Evolutionary conservation across 2,888 invertebrate species (phyloP).

Genomic region (Alloscopus bannaensis): DNA sequence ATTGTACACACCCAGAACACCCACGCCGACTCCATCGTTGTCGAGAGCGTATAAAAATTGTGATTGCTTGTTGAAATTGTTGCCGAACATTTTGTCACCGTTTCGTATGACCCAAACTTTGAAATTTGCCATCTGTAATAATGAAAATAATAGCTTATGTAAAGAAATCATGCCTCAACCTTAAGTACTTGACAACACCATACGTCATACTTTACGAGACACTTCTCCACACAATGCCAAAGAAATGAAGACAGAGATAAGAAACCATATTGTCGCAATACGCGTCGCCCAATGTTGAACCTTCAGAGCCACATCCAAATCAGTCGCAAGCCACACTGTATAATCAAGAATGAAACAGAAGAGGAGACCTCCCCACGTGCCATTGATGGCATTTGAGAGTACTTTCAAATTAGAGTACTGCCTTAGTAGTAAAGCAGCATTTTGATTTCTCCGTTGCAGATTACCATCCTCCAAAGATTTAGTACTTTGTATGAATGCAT

Average conservation of each 20-base stretch:
- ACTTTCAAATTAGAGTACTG: conserved; percentile 2
- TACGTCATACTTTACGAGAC: conserved; percentile 23
- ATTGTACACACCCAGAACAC: conserved; percentile 24
- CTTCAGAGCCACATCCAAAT: conserved; percentile 24
- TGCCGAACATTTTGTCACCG: conserved; percentile 8
- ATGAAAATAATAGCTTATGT: neutral
- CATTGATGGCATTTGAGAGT: conserved; percentile 23
- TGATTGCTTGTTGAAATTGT: neutral
- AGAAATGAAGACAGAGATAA: conserved; percentile 11
- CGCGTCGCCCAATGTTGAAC: conserved; percentile 16
- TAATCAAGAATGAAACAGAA: conserved; percentile 31
- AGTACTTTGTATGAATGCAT: neutral
- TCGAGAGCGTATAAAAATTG: conserved; percentile 24
- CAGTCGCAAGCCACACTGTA: conserved; percentile 29
- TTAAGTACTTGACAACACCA: neutral
- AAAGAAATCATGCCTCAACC: neutral
- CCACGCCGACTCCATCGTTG: conserved; percentile 19
- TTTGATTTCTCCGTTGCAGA: too few relatives aligned
- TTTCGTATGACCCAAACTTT: conserved; percentile 31
- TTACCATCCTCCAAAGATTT: neutral
- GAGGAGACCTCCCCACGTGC: conserved; percentile 11
- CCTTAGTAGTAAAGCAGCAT: too few relatives aligned
- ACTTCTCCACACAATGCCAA: conserved; percentile 22
- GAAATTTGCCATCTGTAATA: conserved; percentile 23
- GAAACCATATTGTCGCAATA: conserved; percentile 27